These are phyloP conservation scores for Alloscopus bannaensis DNA, from an alignment of 2,888 invertebrate genomes.

Conservation along the genomic window DNA sequence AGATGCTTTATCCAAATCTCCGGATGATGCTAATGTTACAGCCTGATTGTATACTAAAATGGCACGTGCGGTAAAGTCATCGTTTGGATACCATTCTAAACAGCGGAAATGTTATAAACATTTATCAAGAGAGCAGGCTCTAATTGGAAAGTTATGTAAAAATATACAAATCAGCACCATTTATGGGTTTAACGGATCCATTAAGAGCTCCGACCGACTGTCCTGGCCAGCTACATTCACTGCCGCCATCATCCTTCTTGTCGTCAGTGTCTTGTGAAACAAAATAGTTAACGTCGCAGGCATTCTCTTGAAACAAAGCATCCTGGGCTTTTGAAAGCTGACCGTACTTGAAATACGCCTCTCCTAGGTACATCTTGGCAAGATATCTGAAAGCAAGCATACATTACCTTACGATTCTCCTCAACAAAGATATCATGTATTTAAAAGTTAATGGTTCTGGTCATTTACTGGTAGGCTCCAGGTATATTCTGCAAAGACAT, in stretches of 20 bases:
- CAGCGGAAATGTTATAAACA: conserved; percentile 9
- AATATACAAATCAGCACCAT: conserved; percentile 32
- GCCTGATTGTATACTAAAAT: conserved; percentile 85
- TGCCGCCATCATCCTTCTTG: conserved; percentile 59
- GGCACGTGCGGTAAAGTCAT: conserved; percentile 81
- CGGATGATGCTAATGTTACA: conserved; percentile 84
- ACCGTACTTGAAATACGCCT: conserved; percentile 62
- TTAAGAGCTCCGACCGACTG: conserved; percentile 20
- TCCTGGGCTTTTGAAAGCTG: conserved; percentile 46
- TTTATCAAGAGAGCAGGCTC: neutral
- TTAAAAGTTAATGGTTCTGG: neutral
- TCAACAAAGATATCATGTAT: neutral
- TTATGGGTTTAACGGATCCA: conserved; percentile 50
- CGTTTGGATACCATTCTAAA: conserved; percentile 81
- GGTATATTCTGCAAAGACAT: conserved; percentile 84
- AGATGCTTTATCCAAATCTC: conserved; percentile 83
- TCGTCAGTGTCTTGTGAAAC: conserved; percentile 58
- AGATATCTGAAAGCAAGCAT: conserved; percentile 44
- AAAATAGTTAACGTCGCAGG: conserved; percentile 44
- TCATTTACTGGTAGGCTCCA: conserved; percentile 63
- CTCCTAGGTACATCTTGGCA: conserved; percentile 66
- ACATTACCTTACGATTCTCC: neutral
- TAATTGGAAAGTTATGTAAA: neutral
- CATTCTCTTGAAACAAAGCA: conserved; percentile 41
- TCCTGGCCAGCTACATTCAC: conserved; percentile 52